Evolutionary conservation across 2,113 vertebrate species (phyloP), one percentile per base, ranked within the genome.

Genomic region (Platichthys stellatus): DNA sequence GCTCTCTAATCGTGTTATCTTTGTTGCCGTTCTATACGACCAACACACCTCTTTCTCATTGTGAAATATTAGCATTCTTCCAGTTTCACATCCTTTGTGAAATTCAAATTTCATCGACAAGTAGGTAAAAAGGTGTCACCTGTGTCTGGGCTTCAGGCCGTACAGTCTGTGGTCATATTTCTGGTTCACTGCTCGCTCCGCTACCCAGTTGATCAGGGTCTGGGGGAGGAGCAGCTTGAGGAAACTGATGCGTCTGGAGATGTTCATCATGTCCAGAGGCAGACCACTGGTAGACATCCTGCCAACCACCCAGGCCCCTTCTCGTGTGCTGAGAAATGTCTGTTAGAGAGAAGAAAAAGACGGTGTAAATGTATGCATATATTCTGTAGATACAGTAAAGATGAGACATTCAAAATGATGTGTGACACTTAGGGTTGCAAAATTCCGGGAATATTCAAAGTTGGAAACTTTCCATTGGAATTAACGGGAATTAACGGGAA

Each of bases 251-350:
- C 94, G 23, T 38, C 94, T 93, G 28, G 89, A 95, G 45, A 81
- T 79, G 26, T 72, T 72, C 0, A 81, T 49, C 93, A 97, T 95
- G 86, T 98, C 97, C 87, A 95, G 67, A 0, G 97, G 97, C 45
- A 96, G 90, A 21, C 97, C 96, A 0, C 73, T 85, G 11, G 76
- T 85, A 1, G 82, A 93, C 67, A 96, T 92, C 0, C 96, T 95
- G 66, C 96, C 92, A 0, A 96, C 0, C 67, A 99, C 73, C 97
- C 98, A 99, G 0, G 94, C 79, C 0, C 98, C 97, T 40, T 94
- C 83, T 13, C 96, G 94, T 4, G 95, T 98, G 81, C 97, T 99
- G 74, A 99, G 95, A 82, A 97, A 97, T 3, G 97, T 97, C 98
- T 99, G 85, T 20, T 15, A 6, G 51, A 66, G 92, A 93, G 21